These are phyloP conservation scores for Hozukius guyotensis DNA, from an alignment of 2,797 vertebrate species.

Conservation along the genomic window DNA sequence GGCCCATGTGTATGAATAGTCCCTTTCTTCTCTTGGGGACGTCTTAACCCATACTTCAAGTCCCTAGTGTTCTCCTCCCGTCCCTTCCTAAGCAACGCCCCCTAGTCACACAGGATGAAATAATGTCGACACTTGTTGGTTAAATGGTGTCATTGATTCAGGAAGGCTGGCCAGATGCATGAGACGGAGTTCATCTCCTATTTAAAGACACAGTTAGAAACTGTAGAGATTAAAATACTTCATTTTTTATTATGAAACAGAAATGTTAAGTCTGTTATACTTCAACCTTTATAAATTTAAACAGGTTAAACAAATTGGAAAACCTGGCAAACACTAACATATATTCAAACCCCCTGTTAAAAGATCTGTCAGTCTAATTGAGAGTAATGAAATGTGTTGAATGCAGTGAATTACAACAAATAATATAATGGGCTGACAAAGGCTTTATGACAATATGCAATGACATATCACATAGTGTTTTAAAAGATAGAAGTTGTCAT, in stretches of 20 bases:
- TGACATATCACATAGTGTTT: neutral
- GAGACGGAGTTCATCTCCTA: neutral
- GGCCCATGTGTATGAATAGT: constrained; percentile 63
- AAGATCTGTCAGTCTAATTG: neutral
- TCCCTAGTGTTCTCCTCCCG: constrained; percentile 47
- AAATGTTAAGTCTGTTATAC: neutral
- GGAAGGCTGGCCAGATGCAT: constrained; percentile 7
- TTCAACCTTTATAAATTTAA: neutral
- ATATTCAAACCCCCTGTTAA: neutral
- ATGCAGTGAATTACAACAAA: neutral
- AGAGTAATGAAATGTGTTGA: neutral
- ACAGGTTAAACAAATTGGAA: neutral
- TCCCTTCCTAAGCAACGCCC: constrained; percentile 47
- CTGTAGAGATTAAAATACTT: neutral
- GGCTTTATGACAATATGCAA: neutral
- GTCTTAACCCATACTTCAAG: constrained; percentile 36
- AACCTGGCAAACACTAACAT: neutral
- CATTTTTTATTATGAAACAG: neutral
- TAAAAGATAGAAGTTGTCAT: neutral
- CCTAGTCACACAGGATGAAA: constrained; percentile 47
- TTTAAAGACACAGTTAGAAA: neutral
- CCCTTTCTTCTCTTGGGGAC: constrained; percentile 60
- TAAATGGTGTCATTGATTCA: constrained; percentile 61
- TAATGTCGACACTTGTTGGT: constrained; percentile 48
- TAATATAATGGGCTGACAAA: neutral